These are phyloP conservation scores for Rhagologus leucostigma DNA, from an alignment of 2,113 vertebrate species.

Conservation along the genomic window DNA sequence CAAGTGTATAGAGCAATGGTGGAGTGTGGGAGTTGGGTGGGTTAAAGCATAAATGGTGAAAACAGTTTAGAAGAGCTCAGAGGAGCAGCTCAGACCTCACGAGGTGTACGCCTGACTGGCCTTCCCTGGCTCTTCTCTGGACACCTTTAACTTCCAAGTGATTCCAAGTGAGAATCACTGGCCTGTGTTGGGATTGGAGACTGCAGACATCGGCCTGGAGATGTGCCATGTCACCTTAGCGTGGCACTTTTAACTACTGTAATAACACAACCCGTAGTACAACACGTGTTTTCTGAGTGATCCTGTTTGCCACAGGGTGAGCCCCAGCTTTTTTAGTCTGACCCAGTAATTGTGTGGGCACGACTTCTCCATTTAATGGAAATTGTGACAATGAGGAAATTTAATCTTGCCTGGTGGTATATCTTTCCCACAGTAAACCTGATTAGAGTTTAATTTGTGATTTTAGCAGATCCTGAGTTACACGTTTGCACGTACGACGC, in stretches of 20 bases:
- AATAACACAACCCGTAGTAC: background rate
- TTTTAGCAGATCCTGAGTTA: background rate
- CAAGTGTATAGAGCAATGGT: background rate
- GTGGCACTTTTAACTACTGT: background rate
- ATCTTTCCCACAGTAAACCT: background rate
- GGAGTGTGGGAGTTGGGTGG: background rate
- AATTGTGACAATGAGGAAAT: background rate
- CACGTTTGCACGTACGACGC: background rate
- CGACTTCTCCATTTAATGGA: background rate
- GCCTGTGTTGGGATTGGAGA: background rate
- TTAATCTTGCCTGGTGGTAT: background rate
- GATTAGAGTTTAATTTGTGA: background rate
- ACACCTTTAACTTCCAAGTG: background rate
- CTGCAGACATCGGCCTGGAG: background rate
- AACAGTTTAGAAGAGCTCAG: background rate
- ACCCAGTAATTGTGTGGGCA: background rate
- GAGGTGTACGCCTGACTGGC: accelerated
- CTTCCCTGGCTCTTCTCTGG: background rate
- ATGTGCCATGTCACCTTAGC: background rate
- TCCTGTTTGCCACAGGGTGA: background rate
- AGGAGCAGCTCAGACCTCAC: background rate
- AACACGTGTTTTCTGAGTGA: background rate
- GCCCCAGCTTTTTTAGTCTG: background rate
- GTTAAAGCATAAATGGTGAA: background rate
- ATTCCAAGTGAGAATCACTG: accelerated